Base-by-base conservation (phyloP, 2,888 invertebrate species). In the Meteorus colon region DNA sequence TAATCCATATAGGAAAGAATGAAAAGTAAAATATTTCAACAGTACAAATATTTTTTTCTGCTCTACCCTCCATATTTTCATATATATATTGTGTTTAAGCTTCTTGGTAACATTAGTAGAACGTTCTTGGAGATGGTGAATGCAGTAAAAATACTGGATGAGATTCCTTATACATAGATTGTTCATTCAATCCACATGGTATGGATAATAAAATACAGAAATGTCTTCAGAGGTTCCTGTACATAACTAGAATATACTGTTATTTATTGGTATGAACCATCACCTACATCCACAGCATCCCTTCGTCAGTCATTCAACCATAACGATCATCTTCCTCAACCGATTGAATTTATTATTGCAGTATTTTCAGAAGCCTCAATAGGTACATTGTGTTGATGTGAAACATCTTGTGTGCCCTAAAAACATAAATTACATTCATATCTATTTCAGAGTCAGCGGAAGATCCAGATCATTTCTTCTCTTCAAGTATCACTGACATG, bases 271-370 rank as follows among this genome's bases (percentile, higher is more conserved):
- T 62, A 31, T 31, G 14, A n/a, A 14, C 62, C 29, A 62, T 62
- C 14, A 29, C 31, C 12, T 62, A 55, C 55, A 31, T 31, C 16
- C 2, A 62, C n/a, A 62, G 14, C 31, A 31, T 62, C 27, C 62
- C 27, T 27, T 31, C 62, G 19, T 19, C 31, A 62, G 14, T 19
- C 27, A 24, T 62, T 16, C 31, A 31, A 29, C 62, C 62, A 31
- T 29, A 4, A 62, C 16, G 29, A 62, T 62, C 62, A 62, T 62
- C 12, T 14, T 62, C 16, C n/a, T 16, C n/a, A 27, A 55, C 16
- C 62, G 62, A 62, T 62, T 62, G 62, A 29, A 62, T 62, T n/a
- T 29, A 62, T 62, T 62, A 29, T 29, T 16, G 12, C 14, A 5
- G 31, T 55, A 10, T 1, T 8, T 19, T 55, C 19, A 19, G 19